Evolutionary conservation across 2,888 invertebrate genomes (phyloP), one percentile per base, ranked within the genome.

Genomic region (Drosophila multiciliata): DNA sequence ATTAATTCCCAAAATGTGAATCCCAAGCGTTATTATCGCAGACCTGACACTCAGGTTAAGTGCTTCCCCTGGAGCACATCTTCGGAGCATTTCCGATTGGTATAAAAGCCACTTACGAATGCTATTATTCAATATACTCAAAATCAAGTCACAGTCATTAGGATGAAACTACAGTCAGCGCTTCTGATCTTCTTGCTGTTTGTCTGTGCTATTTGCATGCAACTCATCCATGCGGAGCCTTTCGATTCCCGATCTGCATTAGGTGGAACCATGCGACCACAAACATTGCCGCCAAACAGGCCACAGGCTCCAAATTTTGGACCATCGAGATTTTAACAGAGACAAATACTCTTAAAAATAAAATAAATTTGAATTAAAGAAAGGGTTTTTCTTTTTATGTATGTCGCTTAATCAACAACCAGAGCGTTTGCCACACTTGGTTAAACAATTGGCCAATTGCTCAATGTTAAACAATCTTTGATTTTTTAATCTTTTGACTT

Each of bases 101-200:
- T 71, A 73, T 66, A 66, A 73, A 66, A 42, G 48, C 23, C 3
- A 45, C 9, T 36, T 20, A 0, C 20, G 23, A 15, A n/a, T 29
- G 15, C n/a, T 1, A 1, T 23, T 6, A 2, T 32, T 33, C 1
- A 38, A 17, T 20, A 50, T 0, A 32, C 1, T 2, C n/a, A 40
- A 32, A 76, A 45, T 49, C 11, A 32, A 42, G n/a, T 45, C 33
- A 3, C 0, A 57, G 17, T 23, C 6, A 20, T 6, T n/a, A 87
- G 77, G 48, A 84, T 87, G 85, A 68, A 85, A 40, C 33, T 82
- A 7, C 54, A 73, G 0, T 54, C 75, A 26, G 23, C 68, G 0
- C 36, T 80, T n/a, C 38, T 75, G 35, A 52, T 66, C 23, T 12
- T 59, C 23, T 12, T 85, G 23, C 17, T 84, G 48, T 50, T 67